Percentiles rank a stretch among this genome's conserved stretches.
These are phyloP conservation scores for Leuctra nigra DNA, from an alignment of 2,888 invertebrate species.

Conservation along the genomic window DNA sequence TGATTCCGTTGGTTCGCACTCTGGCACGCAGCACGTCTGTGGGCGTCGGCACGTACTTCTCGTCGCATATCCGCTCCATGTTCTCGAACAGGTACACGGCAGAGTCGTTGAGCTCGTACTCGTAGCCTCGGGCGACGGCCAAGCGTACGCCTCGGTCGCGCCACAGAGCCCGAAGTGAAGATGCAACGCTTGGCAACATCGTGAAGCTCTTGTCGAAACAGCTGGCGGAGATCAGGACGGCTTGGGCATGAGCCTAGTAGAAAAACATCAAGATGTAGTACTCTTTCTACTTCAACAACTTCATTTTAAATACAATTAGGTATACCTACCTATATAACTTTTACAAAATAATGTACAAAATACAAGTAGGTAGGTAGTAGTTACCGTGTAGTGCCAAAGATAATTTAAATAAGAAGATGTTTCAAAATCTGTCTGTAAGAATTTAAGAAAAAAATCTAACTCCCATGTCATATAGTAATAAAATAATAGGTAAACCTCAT, in stretches of 20 bases:
- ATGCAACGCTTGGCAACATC: slow-evolving; percentile 46
- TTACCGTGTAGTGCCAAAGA: no score
- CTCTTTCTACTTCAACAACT: no score
- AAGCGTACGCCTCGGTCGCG: slow-evolving; percentile 54
- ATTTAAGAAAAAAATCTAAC: no score
- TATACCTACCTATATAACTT: no score
- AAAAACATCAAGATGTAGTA: no score
- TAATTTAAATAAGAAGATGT: no score
- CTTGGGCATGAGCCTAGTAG: slow-evolving; percentile 45
- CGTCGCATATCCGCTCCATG: slow-evolving; percentile 56
- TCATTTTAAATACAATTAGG: no score
- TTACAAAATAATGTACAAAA: no score
- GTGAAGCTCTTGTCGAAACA: slow-evolving; percentile 50
- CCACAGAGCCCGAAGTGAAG: slow-evolving; percentile 52
- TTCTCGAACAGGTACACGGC: slow-evolving; percentile 60
- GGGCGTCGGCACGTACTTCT: slow-evolving; percentile 55
- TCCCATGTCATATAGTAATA: no score
- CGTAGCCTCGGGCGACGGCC: slow-evolving; percentile 58
- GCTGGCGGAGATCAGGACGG: slow-evolving; percentile 44
- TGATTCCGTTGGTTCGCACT: slow-evolving; percentile 58
- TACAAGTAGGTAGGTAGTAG: no score
- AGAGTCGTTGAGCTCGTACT: slow-evolving; percentile 60
- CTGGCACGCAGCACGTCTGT: slow-evolving; percentile 56
- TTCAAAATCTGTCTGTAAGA: no score
- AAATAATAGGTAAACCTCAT: no score